Evolutionary conservation across 2,797 vertebrate genomes (phyloP), one percentile per base, ranked within the genome.

Genomic region (Phyllotis vaccarum): DNA sequence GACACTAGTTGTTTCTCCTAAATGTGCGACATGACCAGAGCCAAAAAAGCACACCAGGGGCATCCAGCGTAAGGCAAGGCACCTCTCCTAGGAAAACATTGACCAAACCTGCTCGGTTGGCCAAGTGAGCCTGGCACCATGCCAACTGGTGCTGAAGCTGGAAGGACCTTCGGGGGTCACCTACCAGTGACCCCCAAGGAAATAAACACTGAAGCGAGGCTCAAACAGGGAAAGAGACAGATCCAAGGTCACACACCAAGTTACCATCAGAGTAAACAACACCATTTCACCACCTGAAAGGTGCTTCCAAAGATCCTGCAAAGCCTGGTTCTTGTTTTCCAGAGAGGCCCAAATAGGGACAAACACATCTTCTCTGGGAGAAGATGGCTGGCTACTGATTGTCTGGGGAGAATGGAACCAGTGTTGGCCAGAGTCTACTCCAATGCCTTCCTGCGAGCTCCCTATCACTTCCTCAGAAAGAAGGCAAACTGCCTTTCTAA

Each of bases 401-500:
- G 64, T 62, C 74, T 64, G 82, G 76, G 43, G 82, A 87, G 60
- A 86, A 87, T 12, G 14, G 62, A 86, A 13, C 8, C 58, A 68
- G 90, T 93, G 62, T 81, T 10, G 85, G 90, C 87, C 85, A 95
- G 92, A 78, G 10, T 86, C 92, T 79, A 19, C 66, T 75, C 54
- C 34, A 86, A n/a, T 76, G 68, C 76, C 88, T 90, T 56, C 89
- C 93, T 56, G 3, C 81, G 66, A 74, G 29, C 86, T 92, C n/a
- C 68, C 43, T 66, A 11, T 81, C 79, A 87, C 83, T 78, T 93
- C 88, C 81, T 76, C 58, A 75, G 81, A 94, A 40, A 86, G 68
- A 91, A 52, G 94, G 85, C 87, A 95, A 64, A 62, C 76, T 72
- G 89, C 91, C 95, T 91, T 27, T 81, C 83, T 34, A 95, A 85